Percentiles rank a stretch among this genome's conserved stretches.
Evolutionary conservation across 2,113 vertebrate genomes (phyloP).

Genomic region (Irena cyanogastra): DNA sequence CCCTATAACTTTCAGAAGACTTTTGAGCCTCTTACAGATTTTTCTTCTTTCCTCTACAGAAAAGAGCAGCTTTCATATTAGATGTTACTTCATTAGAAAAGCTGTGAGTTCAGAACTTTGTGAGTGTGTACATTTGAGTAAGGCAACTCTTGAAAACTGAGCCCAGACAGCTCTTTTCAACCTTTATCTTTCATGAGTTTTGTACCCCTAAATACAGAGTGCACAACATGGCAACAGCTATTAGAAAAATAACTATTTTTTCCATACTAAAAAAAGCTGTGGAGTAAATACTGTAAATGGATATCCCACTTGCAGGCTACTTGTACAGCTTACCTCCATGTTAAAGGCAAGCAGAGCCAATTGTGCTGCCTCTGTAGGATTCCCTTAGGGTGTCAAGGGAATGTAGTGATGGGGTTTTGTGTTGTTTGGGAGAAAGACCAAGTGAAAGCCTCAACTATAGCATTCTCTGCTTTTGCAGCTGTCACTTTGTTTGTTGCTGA

Average conservation of each 20-base stretch:
- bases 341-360: not conserved
- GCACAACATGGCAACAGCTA: not conserved
- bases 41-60: not conserved
- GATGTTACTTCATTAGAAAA: not conserved
- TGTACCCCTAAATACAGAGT: not conserved
- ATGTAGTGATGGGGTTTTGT: not conserved
- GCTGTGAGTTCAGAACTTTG: not conserved
- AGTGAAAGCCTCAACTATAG: not conserved
- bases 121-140: not conserved
- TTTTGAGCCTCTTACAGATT: not conserved
- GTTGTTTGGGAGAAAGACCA: not conserved
- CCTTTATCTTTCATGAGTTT: not conserved
- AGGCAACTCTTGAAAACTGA: not conserved
- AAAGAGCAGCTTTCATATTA: not conserved
- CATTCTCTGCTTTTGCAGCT: not conserved
- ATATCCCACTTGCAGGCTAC: not conserved
- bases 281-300: not conserved
- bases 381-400: not conserved
- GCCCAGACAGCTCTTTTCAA: accelerated
- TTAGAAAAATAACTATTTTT: not conserved
- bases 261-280: not conserved
- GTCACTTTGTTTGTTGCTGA: not conserved
- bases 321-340: not conserved
- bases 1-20: not conserved
- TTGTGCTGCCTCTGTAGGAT: not conserved